A percentile compares a stretch with the other conserved stretches of the same genome.
phyloP scores from a whole-genome alignment of 2,888 invertebrate species.

The Oligia strigilis region DNA sequence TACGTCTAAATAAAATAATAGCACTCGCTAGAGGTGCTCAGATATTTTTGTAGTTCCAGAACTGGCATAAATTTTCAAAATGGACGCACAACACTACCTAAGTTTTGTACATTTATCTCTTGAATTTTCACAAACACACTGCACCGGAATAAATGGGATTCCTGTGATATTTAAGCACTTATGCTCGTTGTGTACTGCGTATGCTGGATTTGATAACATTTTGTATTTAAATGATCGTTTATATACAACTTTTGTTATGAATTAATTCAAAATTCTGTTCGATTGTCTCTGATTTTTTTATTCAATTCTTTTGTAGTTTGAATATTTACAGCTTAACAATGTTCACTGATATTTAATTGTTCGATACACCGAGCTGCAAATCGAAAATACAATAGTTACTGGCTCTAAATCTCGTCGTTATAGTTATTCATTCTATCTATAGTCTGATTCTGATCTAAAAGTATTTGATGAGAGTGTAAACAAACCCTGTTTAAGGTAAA shows the following conservation, averaged over 20 bases:
- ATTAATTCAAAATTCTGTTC: slow-evolving; percentile 3
- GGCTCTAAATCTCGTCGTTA: background rate
- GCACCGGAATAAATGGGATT: slow-evolving; percentile 70
- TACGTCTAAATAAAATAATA: slow-evolving; percentile 58
- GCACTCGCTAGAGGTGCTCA: slow-evolving; percentile 41
- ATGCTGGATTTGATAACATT: slow-evolving; percentile 22
- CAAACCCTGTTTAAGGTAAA: background rate
- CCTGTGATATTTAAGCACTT: slow-evolving; percentile 50
- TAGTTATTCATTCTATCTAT: background rate
- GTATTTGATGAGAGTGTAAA: too few relatives aligned
- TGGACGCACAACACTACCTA: slow-evolving; percentile 64
- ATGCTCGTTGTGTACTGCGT: slow-evolving; percentile 12
- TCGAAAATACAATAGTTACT: background rate
- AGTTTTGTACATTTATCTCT: slow-evolving; percentile 67
- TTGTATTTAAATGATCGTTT: slow-evolving; percentile 23
- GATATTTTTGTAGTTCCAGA: slow-evolving; percentile 59
- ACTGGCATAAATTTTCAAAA: slow-evolving; percentile 68
- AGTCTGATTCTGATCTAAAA: background rate
- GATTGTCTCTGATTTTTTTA: slow-evolving; percentile 1
- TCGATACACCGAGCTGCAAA: background rate
- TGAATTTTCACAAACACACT: slow-evolving; percentile 74
- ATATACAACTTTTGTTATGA: background rate
- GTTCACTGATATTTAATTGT: background rate
- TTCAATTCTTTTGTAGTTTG: background rate
- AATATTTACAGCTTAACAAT: background rate